Percentiles rank a stretch among this genome's conserved stretches.
These are phyloP conservation scores for Habrosyne pyritoides DNA, from an alignment of 2,888 invertebrate genomes.

Conservation along the genomic window DNA sequence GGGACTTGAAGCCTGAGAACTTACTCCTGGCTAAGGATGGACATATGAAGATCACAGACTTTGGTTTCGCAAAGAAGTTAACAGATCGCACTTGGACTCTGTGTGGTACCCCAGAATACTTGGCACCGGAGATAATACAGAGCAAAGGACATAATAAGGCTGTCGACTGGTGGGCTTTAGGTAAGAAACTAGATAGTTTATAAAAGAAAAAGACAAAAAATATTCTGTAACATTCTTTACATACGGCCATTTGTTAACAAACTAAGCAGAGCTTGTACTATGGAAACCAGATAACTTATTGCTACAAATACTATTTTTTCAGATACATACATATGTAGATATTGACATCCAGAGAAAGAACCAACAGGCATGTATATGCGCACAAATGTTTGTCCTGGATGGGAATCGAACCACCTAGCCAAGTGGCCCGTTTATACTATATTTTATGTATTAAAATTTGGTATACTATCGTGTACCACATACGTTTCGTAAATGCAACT, in stretches of 20 bases:
- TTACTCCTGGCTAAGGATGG: constrained; percentile 95
- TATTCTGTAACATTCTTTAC: no score
- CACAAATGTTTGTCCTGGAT: no score
- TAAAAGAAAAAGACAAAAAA: background rate
- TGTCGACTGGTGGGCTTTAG: constrained; percentile 99
- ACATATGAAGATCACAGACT: constrained; percentile 98
- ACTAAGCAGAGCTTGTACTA: no score
- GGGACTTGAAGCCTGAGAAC: constrained; percentile 97
- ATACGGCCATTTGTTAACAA: no score
- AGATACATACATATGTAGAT: no score
- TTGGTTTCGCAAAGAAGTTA: constrained; percentile 98
- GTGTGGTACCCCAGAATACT: constrained; percentile 98
- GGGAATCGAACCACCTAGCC: no score
- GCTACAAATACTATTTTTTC: no score
- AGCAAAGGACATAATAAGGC: constrained; percentile 99
- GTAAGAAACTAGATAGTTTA: constrained; percentile 74
- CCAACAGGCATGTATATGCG: no score
- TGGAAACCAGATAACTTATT: no score
- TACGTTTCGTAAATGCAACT: background rate
- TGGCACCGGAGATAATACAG: constrained; percentile 98
- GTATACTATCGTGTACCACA: background rate
- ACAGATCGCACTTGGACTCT: constrained; percentile 98
- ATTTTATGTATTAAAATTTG: background rate
- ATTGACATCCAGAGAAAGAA: no score
- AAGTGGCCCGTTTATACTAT: no score